Base-by-base conservation (phyloP, 1,140 invertebrate species). In the Onthophagus taurus region DNA sequence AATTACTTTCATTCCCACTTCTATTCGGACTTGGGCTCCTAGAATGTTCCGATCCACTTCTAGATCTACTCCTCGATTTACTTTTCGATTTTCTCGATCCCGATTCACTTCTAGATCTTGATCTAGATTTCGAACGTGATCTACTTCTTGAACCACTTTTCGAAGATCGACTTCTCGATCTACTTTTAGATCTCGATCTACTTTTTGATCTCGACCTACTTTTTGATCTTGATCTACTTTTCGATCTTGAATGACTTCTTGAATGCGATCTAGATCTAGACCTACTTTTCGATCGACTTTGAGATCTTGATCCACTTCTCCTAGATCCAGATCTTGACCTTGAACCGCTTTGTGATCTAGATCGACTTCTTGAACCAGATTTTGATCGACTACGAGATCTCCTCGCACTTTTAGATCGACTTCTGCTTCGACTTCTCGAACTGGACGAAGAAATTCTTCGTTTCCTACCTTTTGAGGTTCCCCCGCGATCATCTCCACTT, bases 401-500 rank as follows among this genome's bases (percentile, higher is more conserved):
- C 16, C 47, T 54, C 12, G 57, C 43, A 6, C 55, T 59, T 23
- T 50, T 50, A 16, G 62, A 61, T 45, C 53, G 23, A 44, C 53
- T 55, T 44, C 52, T 49, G 11, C 55, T 62, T 6, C 51, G 29
- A 42, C 46, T 47, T 17, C 34, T 39, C 7, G 43, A 45, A 11
- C 34, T 43, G 4, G 66, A 69, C 0, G 71, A 74, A 1, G 49
- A 56, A 31, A 72, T 72, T 57, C 63, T 57, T 47, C 65, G 50
- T 48, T 62, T 66, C 35, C 57, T 61, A 31, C 62, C 17, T 7
- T 33, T 61, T 0, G 57, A 52, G 20, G 57, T 68, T 51, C 68
- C 64, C n/a, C n/a, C n/a, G n/a, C n/a, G n/a, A 29, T 70, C 74
- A 44, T 67, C 68, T 18, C 70, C 76, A 42, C 72, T 74, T 44